A percentile compares a stretch with the other conserved stretches of the same genome.
phyloP scores from a whole-genome alignment of 2,888 invertebrate species.

The Philopedon plagiatum region DNA sequence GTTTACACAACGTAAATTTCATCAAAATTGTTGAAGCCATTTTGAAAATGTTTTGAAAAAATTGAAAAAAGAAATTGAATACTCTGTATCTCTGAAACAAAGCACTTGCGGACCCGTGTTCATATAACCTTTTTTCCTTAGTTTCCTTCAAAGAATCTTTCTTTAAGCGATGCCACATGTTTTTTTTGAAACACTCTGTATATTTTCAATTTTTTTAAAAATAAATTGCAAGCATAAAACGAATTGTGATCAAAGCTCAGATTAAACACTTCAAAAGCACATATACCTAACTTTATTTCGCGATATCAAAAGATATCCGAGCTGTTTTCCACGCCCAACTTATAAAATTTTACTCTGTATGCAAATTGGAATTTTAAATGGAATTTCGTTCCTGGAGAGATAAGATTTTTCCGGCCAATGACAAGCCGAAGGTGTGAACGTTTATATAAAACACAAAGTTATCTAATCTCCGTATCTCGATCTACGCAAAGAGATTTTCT shows the following conservation, averaged over 20 bases:
- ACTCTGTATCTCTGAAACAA: too few species aligned
- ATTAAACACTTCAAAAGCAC: constrained; percentile 13
- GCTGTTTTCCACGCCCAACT: constrained; percentile 27
- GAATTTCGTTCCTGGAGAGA: constrained; percentile 27
- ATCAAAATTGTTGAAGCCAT: too few species aligned
- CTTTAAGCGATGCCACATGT: too few species aligned
- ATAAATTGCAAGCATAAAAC: background rate
- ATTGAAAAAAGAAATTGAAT: too few species aligned
- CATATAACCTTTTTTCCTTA: too few species aligned
- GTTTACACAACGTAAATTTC: too few species aligned
- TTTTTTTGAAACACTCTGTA: too few species aligned
- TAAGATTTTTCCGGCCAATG: constrained; percentile 35
- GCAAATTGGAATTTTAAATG: constrained; percentile 43
- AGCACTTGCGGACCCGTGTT: too few species aligned
- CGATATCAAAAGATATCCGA: constrained; percentile 24
- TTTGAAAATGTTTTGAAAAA: too few species aligned
- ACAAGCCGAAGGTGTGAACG: constrained; percentile 36
- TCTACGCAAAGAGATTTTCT: background rate
- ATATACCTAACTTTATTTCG: constrained; percentile 15
- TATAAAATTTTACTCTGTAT: constrained; percentile 34
- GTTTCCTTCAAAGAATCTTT: too few species aligned
- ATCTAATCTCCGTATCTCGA: constrained; percentile 24
- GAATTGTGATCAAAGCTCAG: background rate
- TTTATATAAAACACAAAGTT: constrained; percentile 12
- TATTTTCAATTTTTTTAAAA: too few species aligned